phyloP scores from a whole-genome alignment of 2,888 invertebrate genomes.

The Melanargia galathea region DNA sequence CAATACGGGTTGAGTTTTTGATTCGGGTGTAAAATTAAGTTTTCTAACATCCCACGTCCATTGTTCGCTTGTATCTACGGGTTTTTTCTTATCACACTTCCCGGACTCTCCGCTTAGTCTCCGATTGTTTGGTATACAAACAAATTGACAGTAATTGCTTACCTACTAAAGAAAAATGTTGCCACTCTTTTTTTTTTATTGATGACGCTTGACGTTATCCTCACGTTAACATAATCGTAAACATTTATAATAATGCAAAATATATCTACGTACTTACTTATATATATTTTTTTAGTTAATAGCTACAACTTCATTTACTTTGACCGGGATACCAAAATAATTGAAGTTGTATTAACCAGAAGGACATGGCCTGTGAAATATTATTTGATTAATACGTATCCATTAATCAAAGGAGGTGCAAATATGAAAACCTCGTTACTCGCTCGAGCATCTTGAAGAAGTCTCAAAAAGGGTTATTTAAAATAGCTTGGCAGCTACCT shows the following conservation, averaged over 20 bases:
- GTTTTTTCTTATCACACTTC: slow-evolving; percentile 63
- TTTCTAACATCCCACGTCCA: slow-evolving; percentile 65
- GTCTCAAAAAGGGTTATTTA: no score
- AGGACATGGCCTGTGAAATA: no score
- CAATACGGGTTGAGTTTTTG: slow-evolving; percentile 70
- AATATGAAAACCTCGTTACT: no score
- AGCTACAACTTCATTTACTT: no score
- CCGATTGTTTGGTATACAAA: slow-evolving; percentile 67
- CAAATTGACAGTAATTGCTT: slow-evolving; percentile 48
- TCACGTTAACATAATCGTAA: neutral
- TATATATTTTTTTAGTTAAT: no score
- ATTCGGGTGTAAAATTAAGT: slow-evolving; percentile 80
- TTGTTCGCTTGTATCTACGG: slow-evolving; percentile 57
- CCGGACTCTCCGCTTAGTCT: slow-evolving; percentile 51
- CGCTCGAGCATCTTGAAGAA: no score
- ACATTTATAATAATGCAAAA: neutral
- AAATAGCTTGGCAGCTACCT: no score
- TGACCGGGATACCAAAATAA: no score
- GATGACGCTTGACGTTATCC: neutral
- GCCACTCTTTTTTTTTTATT: slow-evolving; percentile 12
- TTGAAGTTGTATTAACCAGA: no score
- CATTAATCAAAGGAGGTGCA: no score
- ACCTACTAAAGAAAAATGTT: slow-evolving; percentile 10
- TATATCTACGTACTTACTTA: neutral
- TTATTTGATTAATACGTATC: no score